Base-by-base conservation (phyloP, 2,797 vertebrate genomes). In the Poeciliopsis paucimaculata region DNA sequence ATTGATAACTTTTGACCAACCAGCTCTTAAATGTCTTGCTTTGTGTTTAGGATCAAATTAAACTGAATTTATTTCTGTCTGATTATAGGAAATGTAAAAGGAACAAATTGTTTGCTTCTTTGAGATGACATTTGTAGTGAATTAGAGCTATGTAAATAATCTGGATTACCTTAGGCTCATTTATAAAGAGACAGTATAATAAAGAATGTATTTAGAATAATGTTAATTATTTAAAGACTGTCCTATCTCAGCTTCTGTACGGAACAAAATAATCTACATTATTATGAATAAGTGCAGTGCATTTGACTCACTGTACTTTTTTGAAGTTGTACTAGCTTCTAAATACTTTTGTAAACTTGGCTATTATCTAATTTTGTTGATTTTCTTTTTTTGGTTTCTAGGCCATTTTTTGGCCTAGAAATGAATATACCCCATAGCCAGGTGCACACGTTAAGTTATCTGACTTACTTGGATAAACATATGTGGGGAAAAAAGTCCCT, bases 381-480 rank as follows among this genome's bases (percentile, higher is more conserved):
- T 46, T 31, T 68, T 72, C 53, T 39, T 26, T 39, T 39, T 41
- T 23, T 41, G 36, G 36, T 41, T 66, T n/a, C n/a, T n/a, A n/a
- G n/a, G n/a, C 18, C 34, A 39, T 39, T 66, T 23, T 43, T 10
- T n/a, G n/a, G n/a, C n/a, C n/a, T n/a, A n/a, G n/a, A n/a, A n/a
- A 31, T 7, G 4, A 70, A 5, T 26, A 18, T 20, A n/a, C 26
- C 34, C 66, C 3, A 66, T 23, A 11, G 62, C 3, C 7, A 39
- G 8, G 34, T 36, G 8, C 34, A 39, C 18, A 39, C 20, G 4
- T 66, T 39, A 66, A 39, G 3, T 23, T 36, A 0, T 45, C n/a
- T 72, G 31, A 94, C 94, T 93, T 93, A 96, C 95, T 36, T 5
- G 88, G 51, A 16, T 55, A 31, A 0, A 46, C 78, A 46, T 0